phyloP scores from a whole-genome alignment of 2,797 vertebrate genomes.

The Percopsis omiscomaycus region DNA sequence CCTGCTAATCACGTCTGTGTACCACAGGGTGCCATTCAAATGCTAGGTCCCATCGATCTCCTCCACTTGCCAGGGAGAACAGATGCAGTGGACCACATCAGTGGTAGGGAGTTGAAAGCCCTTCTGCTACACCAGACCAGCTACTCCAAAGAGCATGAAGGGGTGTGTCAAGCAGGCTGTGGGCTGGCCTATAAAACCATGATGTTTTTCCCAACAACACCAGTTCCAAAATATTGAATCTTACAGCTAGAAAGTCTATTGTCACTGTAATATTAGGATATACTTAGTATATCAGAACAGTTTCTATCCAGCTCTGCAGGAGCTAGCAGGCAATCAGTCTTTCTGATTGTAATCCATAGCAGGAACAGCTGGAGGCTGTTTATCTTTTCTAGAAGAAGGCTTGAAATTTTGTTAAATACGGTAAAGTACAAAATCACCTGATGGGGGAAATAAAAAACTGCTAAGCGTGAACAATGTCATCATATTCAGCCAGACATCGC shows the following conservation, averaged over 20 bases:
- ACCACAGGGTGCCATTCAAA: conserved; percentile 51
- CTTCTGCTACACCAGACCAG: conserved; percentile 14
- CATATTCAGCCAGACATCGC: conserved; percentile 1
- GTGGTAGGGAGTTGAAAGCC: conserved; percentile 36
- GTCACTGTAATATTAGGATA: too few relatives aligned
- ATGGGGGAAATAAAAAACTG: conserved; percentile 16
- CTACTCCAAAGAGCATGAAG: conserved; percentile 5
- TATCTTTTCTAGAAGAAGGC: conserved; percentile 20
- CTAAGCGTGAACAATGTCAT: conserved; percentile 15
- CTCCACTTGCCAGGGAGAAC: conserved; percentile 34
- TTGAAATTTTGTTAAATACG: conserved; percentile 27
- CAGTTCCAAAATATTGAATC: conserved; percentile 1
- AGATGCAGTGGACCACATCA: conserved; percentile 27
- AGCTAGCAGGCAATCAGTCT: conserved; percentile 7
- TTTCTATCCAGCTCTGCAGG: conserved; percentile 9
- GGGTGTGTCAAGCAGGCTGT: conserved; percentile 14
- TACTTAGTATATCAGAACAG: not conserved
- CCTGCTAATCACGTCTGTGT: conserved; percentile 53
- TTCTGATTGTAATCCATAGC: conserved; percentile 23
- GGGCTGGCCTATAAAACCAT: conserved; percentile 2
- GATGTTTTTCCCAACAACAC: conserved; percentile 9
- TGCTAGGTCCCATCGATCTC: conserved; percentile 51
- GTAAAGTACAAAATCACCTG: conserved; percentile 26
- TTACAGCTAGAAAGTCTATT: not conserved
- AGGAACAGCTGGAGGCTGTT: conserved; percentile 37